These are phyloP conservation scores for Mustelus asterias DNA, from an alignment of 2,113 vertebrate genomes.

Conservation along the genomic window DNA sequence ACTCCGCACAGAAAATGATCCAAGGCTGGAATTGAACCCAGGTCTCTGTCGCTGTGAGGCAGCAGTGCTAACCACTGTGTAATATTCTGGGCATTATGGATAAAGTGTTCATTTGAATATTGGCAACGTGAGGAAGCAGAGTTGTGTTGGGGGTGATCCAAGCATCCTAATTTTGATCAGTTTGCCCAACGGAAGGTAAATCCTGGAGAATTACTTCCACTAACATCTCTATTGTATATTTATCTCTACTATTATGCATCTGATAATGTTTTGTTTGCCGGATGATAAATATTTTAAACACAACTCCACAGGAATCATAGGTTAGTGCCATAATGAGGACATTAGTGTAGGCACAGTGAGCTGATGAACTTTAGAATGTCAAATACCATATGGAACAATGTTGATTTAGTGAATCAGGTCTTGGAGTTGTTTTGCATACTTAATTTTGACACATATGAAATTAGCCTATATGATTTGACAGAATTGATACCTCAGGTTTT, in stretches of 20 bases:
- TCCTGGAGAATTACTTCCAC: neutral
- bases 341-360: neutral
- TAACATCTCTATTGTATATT: neutral
- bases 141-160: neutral
- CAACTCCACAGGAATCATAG: constrained; percentile 1
- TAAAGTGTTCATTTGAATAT: neutral
- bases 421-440: neutral
- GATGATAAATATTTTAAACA: constrained; percentile 9
- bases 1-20: too few species aligned
- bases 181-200: neutral
- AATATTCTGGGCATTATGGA: neutral
- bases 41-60: too few species aligned
- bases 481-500: constrained; percentile 20
- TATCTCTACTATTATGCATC: neutral
- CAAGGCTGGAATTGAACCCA: too few species aligned
- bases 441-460: neutral
- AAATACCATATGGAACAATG: constrained; percentile 19
- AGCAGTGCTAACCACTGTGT: neutral
- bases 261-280: neutral
- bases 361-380: constrained; percentile 29
- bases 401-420: neutral
- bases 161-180: neutral
- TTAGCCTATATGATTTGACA: neutral
- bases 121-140: neutral
- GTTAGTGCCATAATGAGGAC: constrained; percentile 1